Evolutionary conservation across 2,113 vertebrate genomes (phyloP), one percentile per base, ranked within the genome.

Genomic region (Varanus komodoensis): DNA sequence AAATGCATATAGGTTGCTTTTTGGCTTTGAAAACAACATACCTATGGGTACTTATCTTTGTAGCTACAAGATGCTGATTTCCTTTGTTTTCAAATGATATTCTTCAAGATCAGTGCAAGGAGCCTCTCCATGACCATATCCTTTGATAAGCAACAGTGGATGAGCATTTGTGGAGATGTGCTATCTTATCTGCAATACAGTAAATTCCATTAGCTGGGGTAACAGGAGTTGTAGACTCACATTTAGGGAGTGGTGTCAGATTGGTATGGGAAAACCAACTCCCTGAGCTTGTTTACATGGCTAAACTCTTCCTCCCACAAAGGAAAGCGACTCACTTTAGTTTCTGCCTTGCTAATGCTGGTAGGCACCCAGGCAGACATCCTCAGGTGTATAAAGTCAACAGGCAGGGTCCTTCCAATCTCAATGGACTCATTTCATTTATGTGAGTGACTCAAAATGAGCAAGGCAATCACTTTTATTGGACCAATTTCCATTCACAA

Each of bases 401-500:
- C 29, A 50, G 81, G n/a, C 11, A 48, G 69, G 23, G 34, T 50
- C 71, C 54, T 84, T 64, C 25, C 32, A 50, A 32, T 84, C 32
- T 84, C 54, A 77, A 84, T 77, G 50, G 32, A 61, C 27, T 83
- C 6, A 64, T 32, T 89, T 74, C 57, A 68, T 84, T 84, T 67
- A 83, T 48, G 54, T 67, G n/a, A 57, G 23, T 77, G 48, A 64
- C 57, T 84, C 82, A 89, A 54, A 84, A 34, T 50, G 27, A 84
- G 23, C 34, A 85, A 79, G 77, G 11, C n/a, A 32, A 67, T 54
- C 34, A n/a, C 21, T 68, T 77, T 78, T 89, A 78, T 84, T 77
- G 81, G 73, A 84, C 61, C 78, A 50, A 79, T 89, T 89, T 89
- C 61, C 44, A 67, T 68, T 85, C 61, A 57, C 21, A 48, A 32